Conservation (phyloP, 2,113 vertebrate genomes). For the Channa maculata region DNA sequence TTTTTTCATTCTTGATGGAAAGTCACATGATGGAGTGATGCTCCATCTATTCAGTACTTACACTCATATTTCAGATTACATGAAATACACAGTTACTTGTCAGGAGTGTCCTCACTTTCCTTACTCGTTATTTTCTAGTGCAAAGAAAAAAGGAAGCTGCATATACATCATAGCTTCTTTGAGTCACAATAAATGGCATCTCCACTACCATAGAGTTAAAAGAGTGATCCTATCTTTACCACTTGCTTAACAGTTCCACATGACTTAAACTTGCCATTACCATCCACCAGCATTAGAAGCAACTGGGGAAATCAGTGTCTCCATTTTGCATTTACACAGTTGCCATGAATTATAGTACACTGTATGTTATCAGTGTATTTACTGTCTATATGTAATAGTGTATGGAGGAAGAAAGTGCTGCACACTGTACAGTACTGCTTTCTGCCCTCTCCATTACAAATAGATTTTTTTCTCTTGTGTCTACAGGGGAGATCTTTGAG, state of each 20-base stretch:
- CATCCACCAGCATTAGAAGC: background rate
- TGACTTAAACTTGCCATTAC: too few relatives aligned
- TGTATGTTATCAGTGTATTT: background rate
- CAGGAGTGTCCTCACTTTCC: too few relatives aligned
- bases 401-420: background rate
- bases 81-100: too few relatives aligned
- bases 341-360: background rate
- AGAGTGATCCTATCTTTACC: too few relatives aligned
- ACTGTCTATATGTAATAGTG: background rate
- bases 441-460: background rate
- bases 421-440: background rate
- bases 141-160: too few relatives aligned
- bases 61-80: background rate
- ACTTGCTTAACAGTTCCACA: too few relatives aligned
- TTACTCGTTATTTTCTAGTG: too few relatives aligned
- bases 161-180: too few relatives aligned
- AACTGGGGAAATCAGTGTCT: background rate
- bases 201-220: too few relatives aligned
- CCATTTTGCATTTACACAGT: background rate
- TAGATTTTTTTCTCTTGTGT: conserved; percentile 20
- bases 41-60: background rate
- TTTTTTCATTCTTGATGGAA: background rate
- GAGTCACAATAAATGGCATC: too few relatives aligned
- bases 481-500: conserved; percentile 97
- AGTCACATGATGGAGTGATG: background rate